Evolutionary conservation across 2,797 vertebrate genomes (phyloP).

Genomic region (Hyperoplus lanceolatus): DNA sequence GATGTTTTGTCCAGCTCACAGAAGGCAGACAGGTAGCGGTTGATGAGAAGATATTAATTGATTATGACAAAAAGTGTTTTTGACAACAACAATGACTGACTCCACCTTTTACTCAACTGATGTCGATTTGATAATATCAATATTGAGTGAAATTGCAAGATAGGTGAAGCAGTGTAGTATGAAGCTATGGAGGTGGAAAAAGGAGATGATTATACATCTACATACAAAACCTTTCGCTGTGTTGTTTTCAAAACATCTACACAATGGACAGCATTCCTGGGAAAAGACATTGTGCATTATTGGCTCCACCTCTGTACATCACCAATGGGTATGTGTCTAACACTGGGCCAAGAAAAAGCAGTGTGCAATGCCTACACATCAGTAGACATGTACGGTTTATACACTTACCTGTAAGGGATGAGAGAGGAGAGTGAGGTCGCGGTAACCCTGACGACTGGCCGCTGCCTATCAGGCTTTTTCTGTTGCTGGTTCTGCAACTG

Average conservation of each 20-base stretch:
- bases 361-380: background rate
- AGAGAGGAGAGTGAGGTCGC: slow-evolving; percentile 96
- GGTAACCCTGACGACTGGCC: slow-evolving; percentile 93
- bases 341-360: background rate
- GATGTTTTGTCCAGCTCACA: too few relatives aligned
- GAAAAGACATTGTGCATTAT: slow-evolving; percentile 32
- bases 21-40: too few relatives aligned
- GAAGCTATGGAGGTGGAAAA: slow-evolving; percentile 1
- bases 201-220: slow-evolving; percentile 4
- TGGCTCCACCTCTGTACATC: slow-evolving; percentile 12
- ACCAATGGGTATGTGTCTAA: background rate
- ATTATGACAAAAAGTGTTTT: too few relatives aligned
- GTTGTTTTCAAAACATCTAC: slow-evolving; percentile 29
- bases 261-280: slow-evolving; percentile 60
- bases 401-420: slow-evolving; percentile 92
- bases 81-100: too few relatives aligned
- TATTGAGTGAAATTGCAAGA: background rate
- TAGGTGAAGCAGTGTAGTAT: background rate
- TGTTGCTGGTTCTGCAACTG: slow-evolving; percentile 98
- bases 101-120: background rate
- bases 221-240: slow-evolving; percentile 12
- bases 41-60: too few relatives aligned
- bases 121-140: background rate
- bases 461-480: slow-evolving; percentile 97
- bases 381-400: background rate